Conservation (phyloP, 2,888 invertebrate genomes). For the Leptinotarsa peninsularis region DNA sequence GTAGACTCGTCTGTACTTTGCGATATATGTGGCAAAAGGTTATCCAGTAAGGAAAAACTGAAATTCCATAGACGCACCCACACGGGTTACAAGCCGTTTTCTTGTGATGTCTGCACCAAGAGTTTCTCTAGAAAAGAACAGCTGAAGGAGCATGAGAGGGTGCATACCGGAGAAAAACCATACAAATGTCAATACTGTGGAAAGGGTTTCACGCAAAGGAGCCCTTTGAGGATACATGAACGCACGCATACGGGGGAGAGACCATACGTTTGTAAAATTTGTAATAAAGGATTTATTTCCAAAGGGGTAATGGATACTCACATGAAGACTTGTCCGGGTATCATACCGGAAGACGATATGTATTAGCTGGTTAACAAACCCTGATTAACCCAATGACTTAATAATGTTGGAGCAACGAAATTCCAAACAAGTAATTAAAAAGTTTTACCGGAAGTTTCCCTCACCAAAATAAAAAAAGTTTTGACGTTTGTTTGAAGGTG, state of each 20-base stretch:
- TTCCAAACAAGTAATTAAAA: too few relatives aligned
- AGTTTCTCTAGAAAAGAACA: constrained; percentile 73
- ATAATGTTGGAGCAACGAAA: too few relatives aligned
- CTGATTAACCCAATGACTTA: too few relatives aligned
- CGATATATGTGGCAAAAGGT: constrained; percentile 71
- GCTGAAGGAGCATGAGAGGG: constrained; percentile 71
- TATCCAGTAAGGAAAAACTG: constrained; percentile 68
- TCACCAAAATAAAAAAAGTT: too few relatives aligned
- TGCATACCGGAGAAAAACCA: constrained; percentile 74
- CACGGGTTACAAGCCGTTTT: constrained; percentile 68
- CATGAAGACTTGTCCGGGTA: constrained; percentile 55
- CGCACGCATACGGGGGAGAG: constrained; percentile 72
- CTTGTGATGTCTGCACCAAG: constrained; percentile 64
- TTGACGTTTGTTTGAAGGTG: too few relatives aligned
- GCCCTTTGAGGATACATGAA: constrained; percentile 73
- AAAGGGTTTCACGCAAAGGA: constrained; percentile 72
- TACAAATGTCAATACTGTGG: constrained; percentile 73
- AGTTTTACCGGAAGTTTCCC: too few relatives aligned
- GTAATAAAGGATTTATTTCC: constrained; percentile 69
- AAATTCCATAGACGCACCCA: constrained; percentile 70
- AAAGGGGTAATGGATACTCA: constrained; percentile 61
- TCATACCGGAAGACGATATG: constrained; percentile 13
- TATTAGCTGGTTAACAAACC: neutral
- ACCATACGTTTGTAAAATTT: constrained; percentile 70
- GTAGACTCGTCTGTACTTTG: constrained; percentile 66